Percentiles rank a stretch among this genome's conserved stretches.
Evolutionary conservation across 2,797 vertebrate species (phyloP).

Genomic region (Staurois parvus): DNA sequence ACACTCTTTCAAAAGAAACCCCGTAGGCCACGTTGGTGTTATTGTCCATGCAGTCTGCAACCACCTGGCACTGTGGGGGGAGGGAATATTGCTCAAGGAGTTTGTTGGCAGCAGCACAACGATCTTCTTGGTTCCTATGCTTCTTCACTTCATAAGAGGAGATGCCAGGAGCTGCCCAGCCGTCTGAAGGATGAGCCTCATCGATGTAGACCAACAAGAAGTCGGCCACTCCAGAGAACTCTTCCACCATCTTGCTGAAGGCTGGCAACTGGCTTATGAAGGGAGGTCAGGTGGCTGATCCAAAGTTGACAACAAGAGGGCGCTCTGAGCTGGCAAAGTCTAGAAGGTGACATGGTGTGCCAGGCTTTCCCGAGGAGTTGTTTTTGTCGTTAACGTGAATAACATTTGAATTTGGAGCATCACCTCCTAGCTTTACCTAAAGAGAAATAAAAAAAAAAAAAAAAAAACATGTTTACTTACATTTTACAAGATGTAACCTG

Average conservation of each 20-base stretch:
- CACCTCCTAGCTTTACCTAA: conserved; percentile 91
- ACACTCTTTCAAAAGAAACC: conserved; percentile 93
- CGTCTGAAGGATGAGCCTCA: conserved; percentile 95
- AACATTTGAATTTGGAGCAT: conserved; percentile 94
- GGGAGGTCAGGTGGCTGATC: conserved; percentile 97
- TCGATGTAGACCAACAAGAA: conserved; percentile 98
- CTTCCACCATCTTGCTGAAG: conserved; percentile 93
- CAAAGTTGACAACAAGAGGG: conserved; percentile 96
- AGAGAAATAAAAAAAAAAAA: not conserved
- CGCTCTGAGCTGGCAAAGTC: conserved; percentile 91
- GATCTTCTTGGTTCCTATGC: conserved; percentile 91
- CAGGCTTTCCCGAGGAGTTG: conserved; percentile 63
- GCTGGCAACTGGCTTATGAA: conserved; percentile 93
- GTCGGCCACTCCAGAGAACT: conserved; percentile 93
- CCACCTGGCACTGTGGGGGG: conserved; percentile 91
- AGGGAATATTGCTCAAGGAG: conserved; percentile 89
- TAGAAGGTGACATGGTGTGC: conserved; percentile 85
- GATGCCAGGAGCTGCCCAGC: conserved; percentile 90
- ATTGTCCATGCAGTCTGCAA: conserved; percentile 97
- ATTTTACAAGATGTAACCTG: no score
- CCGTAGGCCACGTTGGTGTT: conserved; percentile 94
- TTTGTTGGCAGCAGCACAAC: conserved; percentile 86
- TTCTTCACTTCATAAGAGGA: conserved; percentile 89
- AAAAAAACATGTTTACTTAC: no score
- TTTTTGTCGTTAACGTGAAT: conserved; percentile 80